Conservation (phyloP, 2,888 invertebrate genomes). For the Drosophila meridiana region DNA sequence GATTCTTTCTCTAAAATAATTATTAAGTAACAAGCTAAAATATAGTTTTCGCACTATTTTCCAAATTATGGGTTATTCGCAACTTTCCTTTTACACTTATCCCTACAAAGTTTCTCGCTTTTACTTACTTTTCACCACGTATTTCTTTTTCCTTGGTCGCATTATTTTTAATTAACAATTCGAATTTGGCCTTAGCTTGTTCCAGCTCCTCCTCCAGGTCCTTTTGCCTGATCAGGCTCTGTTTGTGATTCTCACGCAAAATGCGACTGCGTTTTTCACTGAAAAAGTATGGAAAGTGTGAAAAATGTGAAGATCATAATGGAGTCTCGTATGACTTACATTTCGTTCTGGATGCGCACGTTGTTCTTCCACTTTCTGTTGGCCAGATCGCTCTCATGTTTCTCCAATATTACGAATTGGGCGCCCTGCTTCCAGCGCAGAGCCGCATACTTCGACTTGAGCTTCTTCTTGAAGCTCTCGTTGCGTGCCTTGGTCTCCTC, state of each 20-base stretch:
- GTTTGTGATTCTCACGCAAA: constrained; percentile 67
- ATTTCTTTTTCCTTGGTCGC: constrained; percentile 72
- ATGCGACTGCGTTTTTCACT: constrained; percentile 76
- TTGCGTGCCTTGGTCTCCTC: constrained; percentile 40
- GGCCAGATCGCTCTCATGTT: constrained; percentile 60
- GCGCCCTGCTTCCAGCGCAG: constrained; percentile 57
- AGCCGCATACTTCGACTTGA: constrained; percentile 28
- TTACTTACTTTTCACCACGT: constrained; percentile 80
- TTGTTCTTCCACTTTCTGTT: constrained; percentile 65
- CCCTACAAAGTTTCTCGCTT: not conserved
- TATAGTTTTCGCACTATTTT: too few species aligned
- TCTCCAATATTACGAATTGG: constrained; percentile 51
- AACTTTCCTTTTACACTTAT: not conserved
- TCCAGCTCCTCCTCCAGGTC: constrained; percentile 74
- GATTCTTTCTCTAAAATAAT: too few species aligned
- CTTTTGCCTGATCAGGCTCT: constrained; percentile 72
- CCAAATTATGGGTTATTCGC: too few species aligned
- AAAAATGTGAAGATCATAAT: too few species aligned
- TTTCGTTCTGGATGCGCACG: constrained; percentile 65
- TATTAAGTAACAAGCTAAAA: too few species aligned
- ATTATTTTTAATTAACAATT: constrained; percentile 65
- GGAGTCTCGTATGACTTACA: constrained; percentile 22
- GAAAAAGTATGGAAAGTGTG: not conserved
- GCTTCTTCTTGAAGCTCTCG: constrained; percentile 6
- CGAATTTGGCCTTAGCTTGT: constrained; percentile 59